Percentiles rank a stretch among this genome's conserved stretches.
phyloP scores from a whole-genome alignment of 2,797 vertebrate genomes.

The Eleutherodactylus coqui region DNA sequence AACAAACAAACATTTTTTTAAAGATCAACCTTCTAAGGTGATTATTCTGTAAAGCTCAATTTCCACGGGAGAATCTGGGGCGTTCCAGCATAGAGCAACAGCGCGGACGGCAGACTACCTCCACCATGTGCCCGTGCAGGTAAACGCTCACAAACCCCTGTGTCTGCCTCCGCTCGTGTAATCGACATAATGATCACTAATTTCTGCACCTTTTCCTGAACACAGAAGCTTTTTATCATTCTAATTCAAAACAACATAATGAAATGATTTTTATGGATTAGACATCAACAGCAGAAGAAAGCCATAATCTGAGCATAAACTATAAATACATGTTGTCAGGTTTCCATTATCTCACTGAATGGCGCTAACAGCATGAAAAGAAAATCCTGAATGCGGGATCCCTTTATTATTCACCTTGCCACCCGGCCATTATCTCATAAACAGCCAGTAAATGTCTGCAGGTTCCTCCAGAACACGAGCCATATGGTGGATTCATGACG shows the following conservation, averaged over 20 bases:
- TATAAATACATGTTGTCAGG: constrained; percentile 45
- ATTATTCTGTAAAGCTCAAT: background rate
- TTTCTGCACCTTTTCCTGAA: constrained; percentile 20
- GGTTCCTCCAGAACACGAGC: background rate
- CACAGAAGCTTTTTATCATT: constrained; percentile 28
- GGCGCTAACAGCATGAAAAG: constrained; percentile 41
- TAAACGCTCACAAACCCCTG: background rate
- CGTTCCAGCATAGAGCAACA: background rate
- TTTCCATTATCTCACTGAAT: constrained; percentile 39
- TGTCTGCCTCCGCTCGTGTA: background rate
- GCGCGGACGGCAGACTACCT: background rate
- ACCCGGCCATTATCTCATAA: constrained; percentile 45
- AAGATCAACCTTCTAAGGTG: background rate
- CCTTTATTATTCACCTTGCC: constrained; percentile 38
- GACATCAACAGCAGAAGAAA: constrained; percentile 45
- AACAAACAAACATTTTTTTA: background rate
- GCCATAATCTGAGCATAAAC: constrained; percentile 38
- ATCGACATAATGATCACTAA: constrained; percentile 24
- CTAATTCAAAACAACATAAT: constrained; percentile 39
- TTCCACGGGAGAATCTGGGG: background rate
- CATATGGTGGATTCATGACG: background rate
- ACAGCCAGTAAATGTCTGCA: constrained; percentile 29
- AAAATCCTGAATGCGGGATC: constrained; percentile 27
- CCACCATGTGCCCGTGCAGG: background rate
- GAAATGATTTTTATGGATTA: constrained; percentile 42